Evolutionary conservation across 2,113 vertebrate genomes (phyloP).

Genomic region (Lucifuga dentata): DNA sequence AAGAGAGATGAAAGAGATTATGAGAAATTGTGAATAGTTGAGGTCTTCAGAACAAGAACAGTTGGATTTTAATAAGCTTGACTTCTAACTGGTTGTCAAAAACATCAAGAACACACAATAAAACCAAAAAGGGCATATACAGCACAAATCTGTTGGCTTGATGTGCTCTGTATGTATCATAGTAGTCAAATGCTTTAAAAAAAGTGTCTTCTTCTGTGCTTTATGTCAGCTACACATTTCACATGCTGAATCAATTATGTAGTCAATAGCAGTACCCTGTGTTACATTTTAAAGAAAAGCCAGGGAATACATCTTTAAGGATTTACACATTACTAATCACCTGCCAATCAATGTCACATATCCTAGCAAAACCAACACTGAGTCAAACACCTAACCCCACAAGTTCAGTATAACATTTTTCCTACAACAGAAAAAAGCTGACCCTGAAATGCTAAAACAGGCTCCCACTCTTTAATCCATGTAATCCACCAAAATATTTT

Average conservation of each 20-base stretch:
- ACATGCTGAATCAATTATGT: slow-evolving; percentile 60
- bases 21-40: slow-evolving; percentile 56
- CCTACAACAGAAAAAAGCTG: slow-evolving; percentile 31
- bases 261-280: slow-evolving; percentile 44
- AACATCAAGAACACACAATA: slow-evolving; percentile 65
- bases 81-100: slow-evolving; percentile 63
- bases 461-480: slow-evolving; percentile 48
- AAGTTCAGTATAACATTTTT: slow-evolving; percentile 26
- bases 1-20: slow-evolving; percentile 60
- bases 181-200: slow-evolving; percentile 28
- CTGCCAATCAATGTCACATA: slow-evolving; percentile 53
- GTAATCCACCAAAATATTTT: slow-evolving; percentile 67
- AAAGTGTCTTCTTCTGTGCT: slow-evolving; percentile 35
- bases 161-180: slow-evolving; percentile 15
- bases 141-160: slow-evolving; percentile 42
- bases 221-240: slow-evolving; percentile 33
- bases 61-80: slow-evolving; percentile 54
- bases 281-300: slow-evolving; percentile 51
- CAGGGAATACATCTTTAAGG: slow-evolving; percentile 45
- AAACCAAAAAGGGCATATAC: slow-evolving; percentile 59
- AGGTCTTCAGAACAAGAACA: slow-evolving; percentile 40
- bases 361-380: slow-evolving; percentile 34
- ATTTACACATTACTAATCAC: slow-evolving; percentile 46
- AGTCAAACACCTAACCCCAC: slow-evolving; percentile 19
- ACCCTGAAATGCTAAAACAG: slow-evolving; percentile 28